A percentile compares a stretch with the other conserved stretches of the same genome.
These are phyloP conservation scores for Microtus ochrogaster DNA, from an alignment of 2,113 vertebrate species.

Conservation along the genomic window DNA sequence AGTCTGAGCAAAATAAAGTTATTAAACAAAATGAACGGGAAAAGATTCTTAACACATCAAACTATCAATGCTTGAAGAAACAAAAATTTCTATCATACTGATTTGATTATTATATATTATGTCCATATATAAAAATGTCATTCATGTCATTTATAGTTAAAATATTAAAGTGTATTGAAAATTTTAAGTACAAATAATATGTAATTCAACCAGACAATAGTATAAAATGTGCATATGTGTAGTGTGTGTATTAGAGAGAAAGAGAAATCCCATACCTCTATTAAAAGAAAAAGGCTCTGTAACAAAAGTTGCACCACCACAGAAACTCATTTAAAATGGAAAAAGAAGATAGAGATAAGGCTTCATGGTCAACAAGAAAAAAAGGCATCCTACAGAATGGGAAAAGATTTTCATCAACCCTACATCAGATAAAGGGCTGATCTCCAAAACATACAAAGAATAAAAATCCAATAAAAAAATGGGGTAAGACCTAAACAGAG, in stretches of 20 bases:
- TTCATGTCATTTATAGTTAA: neutral
- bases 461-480: too few species aligned
- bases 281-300: neutral
- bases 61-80: too few species aligned
- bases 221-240: neutral
- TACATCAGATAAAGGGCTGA: too few species aligned
- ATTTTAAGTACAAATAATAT: neutral
- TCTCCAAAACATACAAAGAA: too few species aligned
- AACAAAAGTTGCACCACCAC: neutral
- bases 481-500: too few species aligned
- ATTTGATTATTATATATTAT: neutral
- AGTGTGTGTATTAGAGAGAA: too few species aligned
- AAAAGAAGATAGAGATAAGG: neutral
- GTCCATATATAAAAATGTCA: neutral
- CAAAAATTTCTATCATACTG: neutral
- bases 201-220: neutral
- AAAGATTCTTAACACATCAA: too few species aligned
- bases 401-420: too few species aligned
- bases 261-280: neutral
- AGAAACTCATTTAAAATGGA: neutral
- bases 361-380: neutral
- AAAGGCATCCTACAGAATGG: too few species aligned
- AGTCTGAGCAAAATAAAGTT: too few species aligned
- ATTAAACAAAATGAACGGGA: too few species aligned
- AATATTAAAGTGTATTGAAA: neutral